These are phyloP conservation scores for Bubo scandiacus DNA, from an alignment of 2,113 vertebrate genomes.

Conservation along the genomic window DNA sequence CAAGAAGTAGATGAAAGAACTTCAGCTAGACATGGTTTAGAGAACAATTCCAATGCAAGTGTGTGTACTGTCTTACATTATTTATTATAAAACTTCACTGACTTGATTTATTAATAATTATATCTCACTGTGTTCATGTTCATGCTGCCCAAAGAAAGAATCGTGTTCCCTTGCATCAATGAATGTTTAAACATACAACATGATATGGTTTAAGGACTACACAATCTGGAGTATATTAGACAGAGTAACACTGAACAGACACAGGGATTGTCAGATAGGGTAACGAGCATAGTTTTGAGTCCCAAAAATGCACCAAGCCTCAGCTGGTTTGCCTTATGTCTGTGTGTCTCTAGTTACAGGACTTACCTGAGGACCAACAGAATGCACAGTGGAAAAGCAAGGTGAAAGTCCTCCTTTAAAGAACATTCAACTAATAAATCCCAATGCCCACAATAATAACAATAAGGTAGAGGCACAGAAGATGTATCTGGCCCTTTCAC, in stretches of 20 bases:
- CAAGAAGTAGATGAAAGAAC: not conserved
- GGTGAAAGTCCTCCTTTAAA: not conserved
- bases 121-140: not conserved
- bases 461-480: not conserved
- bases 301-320: not conserved
- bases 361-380: not conserved
- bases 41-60: not conserved
- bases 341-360: not conserved
- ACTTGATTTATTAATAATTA: not conserved
- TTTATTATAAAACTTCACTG: not conserved
- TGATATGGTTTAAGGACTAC: not conserved
- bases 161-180: not conserved
- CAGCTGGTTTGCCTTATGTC: not conserved
- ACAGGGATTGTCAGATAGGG: not conserved
- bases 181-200: not conserved
- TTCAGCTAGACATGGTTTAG: not conserved
- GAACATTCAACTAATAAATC: not conserved
- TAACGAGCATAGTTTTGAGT: not conserved
- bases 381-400: not conserved
- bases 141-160: not conserved
- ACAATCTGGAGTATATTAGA: not conserved
- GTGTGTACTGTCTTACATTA: not conserved
- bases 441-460: not conserved
- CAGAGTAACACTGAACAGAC: not conserved
- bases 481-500: not conserved